phyloP scores from a whole-genome alignment of 1,140 invertebrate genomes.

The Hylyphantes graminicola region DNA sequence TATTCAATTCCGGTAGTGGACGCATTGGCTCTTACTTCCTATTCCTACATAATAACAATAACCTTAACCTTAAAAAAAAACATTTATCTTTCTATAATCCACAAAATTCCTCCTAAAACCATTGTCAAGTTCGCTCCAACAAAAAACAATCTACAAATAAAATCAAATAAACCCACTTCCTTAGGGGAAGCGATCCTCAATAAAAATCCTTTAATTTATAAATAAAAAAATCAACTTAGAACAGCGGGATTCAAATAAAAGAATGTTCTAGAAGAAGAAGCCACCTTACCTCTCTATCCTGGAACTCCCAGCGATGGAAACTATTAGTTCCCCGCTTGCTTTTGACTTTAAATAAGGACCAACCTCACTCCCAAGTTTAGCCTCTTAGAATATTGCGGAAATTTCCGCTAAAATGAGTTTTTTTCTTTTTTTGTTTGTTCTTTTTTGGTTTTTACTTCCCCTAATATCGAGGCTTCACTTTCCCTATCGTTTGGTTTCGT shows the following conservation, averaged over 20 bases:
- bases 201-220: background rate
- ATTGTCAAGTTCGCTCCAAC: background rate
- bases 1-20: no score
- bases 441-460: background rate
- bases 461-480: constrained; percentile 4
- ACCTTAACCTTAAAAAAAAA: no score
- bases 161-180: background rate
- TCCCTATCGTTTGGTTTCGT: constrained; percentile 34
- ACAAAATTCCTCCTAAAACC: no score
- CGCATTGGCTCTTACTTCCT: no score
- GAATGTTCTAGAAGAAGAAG: background rate
- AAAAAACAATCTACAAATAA: background rate
- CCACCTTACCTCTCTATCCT: background rate
- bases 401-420: constrained; percentile 1
- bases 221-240: background rate
- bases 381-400: constrained; percentile 8
- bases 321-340: background rate
- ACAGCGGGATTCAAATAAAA: no score
- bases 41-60: no score
- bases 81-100: no score
- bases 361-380: background rate
- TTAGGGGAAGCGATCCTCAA: background rate
- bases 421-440: background rate
- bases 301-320: background rate
- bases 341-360: constrained; percentile 41